These are phyloP conservation scores for Hybos culiciformis DNA, from an alignment of 2,888 invertebrate species.

Conservation along the genomic window DNA sequence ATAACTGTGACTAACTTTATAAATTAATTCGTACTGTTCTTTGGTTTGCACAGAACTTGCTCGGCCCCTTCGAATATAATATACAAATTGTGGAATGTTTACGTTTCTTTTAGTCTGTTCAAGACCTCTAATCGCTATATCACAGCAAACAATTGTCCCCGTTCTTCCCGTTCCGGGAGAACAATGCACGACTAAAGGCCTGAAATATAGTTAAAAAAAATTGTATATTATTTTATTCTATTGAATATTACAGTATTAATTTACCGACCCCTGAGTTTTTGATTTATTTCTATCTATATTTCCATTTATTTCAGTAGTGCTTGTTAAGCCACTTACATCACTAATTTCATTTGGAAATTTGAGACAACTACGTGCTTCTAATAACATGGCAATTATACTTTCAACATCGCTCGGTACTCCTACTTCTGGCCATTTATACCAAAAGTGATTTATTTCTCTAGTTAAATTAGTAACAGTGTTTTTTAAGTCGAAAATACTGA, in stretches of 20 bases:
- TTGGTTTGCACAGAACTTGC: constrained; percentile 82
- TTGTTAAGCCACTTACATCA: not conserved
- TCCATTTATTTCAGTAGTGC: constrained; percentile 1
- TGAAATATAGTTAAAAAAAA: constrained; percentile 23
- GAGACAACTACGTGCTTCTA: constrained; percentile 55
- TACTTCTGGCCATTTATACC: constrained; percentile 84
- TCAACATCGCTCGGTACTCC: constrained; percentile 74
- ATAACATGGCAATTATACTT: constrained; percentile 72
- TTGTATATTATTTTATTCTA: not conserved
- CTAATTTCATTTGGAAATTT: constrained; percentile 23
- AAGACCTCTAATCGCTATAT: constrained; percentile 75
- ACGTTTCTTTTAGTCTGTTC: constrained; percentile 60
- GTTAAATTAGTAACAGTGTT: constrained; percentile 68
- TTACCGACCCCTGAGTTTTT: constrained; percentile 33
- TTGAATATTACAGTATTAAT: constrained; percentile 21
- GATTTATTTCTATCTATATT: constrained; percentile 9
- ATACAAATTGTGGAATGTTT: constrained; percentile 77
- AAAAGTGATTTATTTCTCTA: constrained; percentile 79
- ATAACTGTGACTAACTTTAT: constrained; percentile 76
- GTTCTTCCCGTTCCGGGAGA: constrained; percentile 85
- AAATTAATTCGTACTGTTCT: constrained; percentile 85
- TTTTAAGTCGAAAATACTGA: constrained; percentile 72
- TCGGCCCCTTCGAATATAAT: constrained; percentile 68
- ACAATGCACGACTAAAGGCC: constrained; percentile 69
- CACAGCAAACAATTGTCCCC: constrained; percentile 73